A percentile compares a stretch with the other conserved stretches of the same genome.
Evolutionary conservation across 2,888 invertebrate genomes (phyloP).

Genomic region (Trimorus sp.): DNA sequence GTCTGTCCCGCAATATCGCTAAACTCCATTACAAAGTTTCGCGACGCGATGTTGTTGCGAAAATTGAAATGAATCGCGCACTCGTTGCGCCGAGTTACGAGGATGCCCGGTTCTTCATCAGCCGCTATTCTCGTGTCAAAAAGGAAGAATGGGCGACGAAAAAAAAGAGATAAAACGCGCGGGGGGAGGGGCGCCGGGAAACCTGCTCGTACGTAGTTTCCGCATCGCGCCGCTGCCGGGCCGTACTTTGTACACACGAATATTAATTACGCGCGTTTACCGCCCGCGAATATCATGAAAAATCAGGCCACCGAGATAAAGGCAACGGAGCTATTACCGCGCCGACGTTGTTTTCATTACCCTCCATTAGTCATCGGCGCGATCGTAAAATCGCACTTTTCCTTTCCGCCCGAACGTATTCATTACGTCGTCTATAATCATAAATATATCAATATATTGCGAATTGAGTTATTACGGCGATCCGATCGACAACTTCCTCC

Average conservation of each 20-base stretch:
- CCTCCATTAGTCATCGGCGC: conserved; percentile 34
- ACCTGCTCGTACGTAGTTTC: conserved; percentile 16
- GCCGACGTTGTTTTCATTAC: conserved; percentile 47
- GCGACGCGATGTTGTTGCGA: conserved; percentile 60
- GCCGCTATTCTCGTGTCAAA: conserved; percentile 37
- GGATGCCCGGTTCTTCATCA: conserved; percentile 49
- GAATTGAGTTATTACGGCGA: too few species aligned
- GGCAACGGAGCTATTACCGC: conserved; percentile 24
- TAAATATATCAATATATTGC: neutral
- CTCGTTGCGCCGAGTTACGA: conserved; percentile 51
- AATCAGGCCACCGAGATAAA: conserved; percentile 40
- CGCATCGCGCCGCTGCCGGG: conserved; percentile 17
- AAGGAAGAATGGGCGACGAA: conserved; percentile 2
- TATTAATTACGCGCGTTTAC: conserved; percentile 55
- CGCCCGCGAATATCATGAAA: conserved; percentile 42
- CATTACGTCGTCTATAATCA: conserved; percentile 11
- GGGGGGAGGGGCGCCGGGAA: too few species aligned
- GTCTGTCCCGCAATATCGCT: conserved; percentile 56
- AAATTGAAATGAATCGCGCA: conserved; percentile 70
- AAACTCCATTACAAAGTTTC: conserved; percentile 69
- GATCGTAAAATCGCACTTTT: conserved; percentile 22
- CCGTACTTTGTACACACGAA: conserved; percentile 32
- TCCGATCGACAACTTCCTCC: too few species aligned
- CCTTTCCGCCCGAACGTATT: conserved; percentile 13
- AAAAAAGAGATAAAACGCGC: neutral